Conservation (phyloP, 2,113 vertebrate genomes). For the Semnornis frantzii region DNA sequence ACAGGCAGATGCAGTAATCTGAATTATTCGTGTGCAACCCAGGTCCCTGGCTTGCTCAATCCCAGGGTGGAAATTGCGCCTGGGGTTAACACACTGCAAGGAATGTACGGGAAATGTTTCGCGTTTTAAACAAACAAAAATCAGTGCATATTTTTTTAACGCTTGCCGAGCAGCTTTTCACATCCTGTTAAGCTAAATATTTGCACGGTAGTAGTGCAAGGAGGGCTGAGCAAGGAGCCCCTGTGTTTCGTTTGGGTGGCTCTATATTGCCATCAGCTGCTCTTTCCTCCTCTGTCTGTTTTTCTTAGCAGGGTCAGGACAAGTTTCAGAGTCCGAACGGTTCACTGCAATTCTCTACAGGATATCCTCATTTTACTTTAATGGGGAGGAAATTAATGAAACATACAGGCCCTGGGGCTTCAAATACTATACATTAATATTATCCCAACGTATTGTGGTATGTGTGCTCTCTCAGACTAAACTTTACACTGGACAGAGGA, state of each 20-base stretch:
- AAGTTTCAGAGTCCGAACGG: constrained; percentile 73
- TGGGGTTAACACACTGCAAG: constrained; percentile 63
- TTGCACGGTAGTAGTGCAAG: constrained; percentile 62
- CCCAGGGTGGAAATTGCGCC: constrained; percentile 37
- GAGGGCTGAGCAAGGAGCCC: constrained; percentile 48
- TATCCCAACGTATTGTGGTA: constrained; percentile 73
- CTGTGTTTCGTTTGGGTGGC: constrained; percentile 64
- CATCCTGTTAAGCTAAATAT: constrained; percentile 75
- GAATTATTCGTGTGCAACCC: constrained; percentile 30
- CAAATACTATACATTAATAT: constrained; percentile 78
- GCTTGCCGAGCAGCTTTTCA: constrained; percentile 70
- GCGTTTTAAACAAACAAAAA: constrained; percentile 70
- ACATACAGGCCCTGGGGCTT: constrained; percentile 77
- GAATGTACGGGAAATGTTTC: constrained; percentile 70
- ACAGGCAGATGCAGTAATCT: constrained; percentile 20
- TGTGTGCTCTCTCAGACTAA: constrained; percentile 69
- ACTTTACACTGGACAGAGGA: constrained; percentile 73
- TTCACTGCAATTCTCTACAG: constrained; percentile 80
- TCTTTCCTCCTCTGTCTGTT: constrained; percentile 71
- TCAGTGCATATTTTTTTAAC: constrained; percentile 60
- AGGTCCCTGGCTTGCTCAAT: constrained; percentile 39
- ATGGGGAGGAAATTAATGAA: constrained; percentile 81
- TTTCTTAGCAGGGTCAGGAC: constrained; percentile 76
- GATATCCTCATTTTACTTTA: constrained; percentile 80
- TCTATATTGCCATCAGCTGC: constrained; percentile 67